Evolutionary conservation across 2,797 vertebrate genomes (phyloP).

Genomic region (Poecilia picta): DNA sequence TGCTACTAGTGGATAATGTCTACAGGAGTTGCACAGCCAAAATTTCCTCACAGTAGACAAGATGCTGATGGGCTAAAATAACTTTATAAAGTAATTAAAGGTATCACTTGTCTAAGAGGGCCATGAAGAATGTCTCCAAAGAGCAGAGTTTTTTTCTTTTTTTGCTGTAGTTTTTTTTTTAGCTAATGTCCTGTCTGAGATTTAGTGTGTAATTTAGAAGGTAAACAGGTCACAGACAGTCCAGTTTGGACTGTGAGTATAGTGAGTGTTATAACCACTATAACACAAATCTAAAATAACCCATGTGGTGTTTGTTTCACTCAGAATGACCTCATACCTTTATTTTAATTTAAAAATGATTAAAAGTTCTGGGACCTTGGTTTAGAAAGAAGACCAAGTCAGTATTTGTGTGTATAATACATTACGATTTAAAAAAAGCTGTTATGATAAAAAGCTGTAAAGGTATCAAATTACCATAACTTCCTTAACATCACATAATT

Average conservation of each 20-base stretch:
- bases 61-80: constrained; percentile 29
- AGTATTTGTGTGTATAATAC: not conserved
- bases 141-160: constrained; percentile 18
- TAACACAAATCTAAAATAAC: not conserved
- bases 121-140: not conserved
- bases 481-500: not conserved
- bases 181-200: constrained; percentile 20
- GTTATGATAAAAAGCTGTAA: not conserved
- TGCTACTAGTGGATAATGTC: not conserved
- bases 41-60: constrained; percentile 26
- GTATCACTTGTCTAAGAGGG: too few species aligned
- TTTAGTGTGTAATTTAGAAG: constrained; percentile 15
- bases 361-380: not conserved
- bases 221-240: constrained; percentile 21
- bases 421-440: too few species aligned
- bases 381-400: not conserved
- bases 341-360: not conserved
- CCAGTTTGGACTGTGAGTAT: constrained; percentile 19
- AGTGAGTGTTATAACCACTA: too few species aligned
- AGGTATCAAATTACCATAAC: not conserved
- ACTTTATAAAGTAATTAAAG: not conserved
- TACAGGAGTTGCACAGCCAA: not conserved
- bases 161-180: constrained; percentile 9
- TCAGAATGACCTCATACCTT: not conserved
- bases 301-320: not conserved